phyloP scores from a whole-genome alignment of 2,797 vertebrate species.

The Sebastes vulpes region DNA sequence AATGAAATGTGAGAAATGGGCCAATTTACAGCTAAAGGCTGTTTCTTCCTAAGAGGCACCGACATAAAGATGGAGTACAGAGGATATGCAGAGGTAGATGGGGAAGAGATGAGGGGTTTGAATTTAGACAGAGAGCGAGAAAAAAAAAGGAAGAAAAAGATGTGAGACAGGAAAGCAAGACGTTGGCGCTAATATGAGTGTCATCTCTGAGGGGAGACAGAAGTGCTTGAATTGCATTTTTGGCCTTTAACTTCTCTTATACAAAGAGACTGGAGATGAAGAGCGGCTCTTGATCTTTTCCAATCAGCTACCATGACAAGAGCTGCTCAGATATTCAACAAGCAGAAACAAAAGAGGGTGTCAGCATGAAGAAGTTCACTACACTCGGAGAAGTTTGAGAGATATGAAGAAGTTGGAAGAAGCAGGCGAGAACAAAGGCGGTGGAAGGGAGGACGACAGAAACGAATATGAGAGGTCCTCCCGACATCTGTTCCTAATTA shows the following conservation, averaged over 20 bases:
- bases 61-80: slow-evolving; percentile 67
- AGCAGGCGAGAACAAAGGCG: slow-evolving; percentile 49
- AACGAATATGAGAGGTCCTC: slow-evolving; percentile 46
- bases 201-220: slow-evolving; percentile 69
- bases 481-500: slow-evolving; percentile 71
- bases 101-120: slow-evolving; percentile 60
- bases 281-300: slow-evolving; percentile 74
- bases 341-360: slow-evolving; percentile 68
- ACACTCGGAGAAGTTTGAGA: slow-evolving; percentile 57
- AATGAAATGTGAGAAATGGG: slow-evolving; percentile 82
- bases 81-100: slow-evolving; percentile 67
- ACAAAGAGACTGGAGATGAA: slow-evolving; percentile 62
- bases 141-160: slow-evolving; percentile 30
- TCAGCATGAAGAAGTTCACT: slow-evolving; percentile 67
- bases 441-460: slow-evolving; percentile 31
- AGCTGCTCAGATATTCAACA: slow-evolving; percentile 76
- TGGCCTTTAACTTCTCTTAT: slow-evolving; percentile 66
- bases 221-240: slow-evolving; percentile 81
- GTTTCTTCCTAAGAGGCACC: slow-evolving; percentile 76
- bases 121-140: slow-evolving; percentile 40
- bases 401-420: slow-evolving; percentile 49
- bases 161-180: slow-evolving; percentile 69
- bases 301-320: slow-evolving; percentile 74
- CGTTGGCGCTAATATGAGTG: slow-evolving; percentile 60
- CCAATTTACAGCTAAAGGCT: slow-evolving; percentile 82